Evolutionary conservation across 2,797 vertebrate genomes (phyloP).

Genomic region (Coranthus polyacanthus): DNA sequence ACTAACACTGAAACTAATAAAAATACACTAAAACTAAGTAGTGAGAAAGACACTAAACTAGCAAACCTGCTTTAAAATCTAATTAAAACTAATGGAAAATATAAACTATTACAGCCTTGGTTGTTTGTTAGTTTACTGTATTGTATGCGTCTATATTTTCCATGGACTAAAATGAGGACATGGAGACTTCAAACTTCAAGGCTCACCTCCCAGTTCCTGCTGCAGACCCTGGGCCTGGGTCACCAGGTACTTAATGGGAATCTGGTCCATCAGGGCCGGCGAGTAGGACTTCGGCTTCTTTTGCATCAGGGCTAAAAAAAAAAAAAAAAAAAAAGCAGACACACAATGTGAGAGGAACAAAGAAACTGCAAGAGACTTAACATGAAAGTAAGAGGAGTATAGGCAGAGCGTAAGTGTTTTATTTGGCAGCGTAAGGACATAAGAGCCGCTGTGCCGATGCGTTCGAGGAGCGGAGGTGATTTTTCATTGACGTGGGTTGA

Average conservation of each 20-base stretch:
- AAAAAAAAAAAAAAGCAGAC: neutral
- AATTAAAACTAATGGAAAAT: too few relatives aligned
- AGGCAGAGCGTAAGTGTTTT: conserved; percentile 45
- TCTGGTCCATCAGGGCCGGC: conserved; percentile 97
- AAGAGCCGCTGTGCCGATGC: conserved; percentile 49
- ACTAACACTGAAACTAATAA: too few relatives aligned
- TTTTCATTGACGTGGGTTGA: conserved; percentile 81
- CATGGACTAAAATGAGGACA: too few relatives aligned
- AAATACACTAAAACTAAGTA: too few relatives aligned
- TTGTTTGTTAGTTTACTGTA: too few relatives aligned
- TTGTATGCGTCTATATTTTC: too few relatives aligned
- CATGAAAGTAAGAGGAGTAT: conserved; percentile 46
- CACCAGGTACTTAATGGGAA: conserved; percentile 98
- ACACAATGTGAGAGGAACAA: conserved; percentile 13
- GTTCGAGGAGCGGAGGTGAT: conserved; percentile 69
- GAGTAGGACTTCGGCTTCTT: conserved; percentile 98
- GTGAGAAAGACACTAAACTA: too few relatives aligned
- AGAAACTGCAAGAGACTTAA: conserved; percentile 27
- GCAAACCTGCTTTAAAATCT: too few relatives aligned
- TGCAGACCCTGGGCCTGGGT: conserved; percentile 96
- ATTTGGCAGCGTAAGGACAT: conserved; percentile 54
- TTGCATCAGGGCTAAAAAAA: conserved; percentile 91
- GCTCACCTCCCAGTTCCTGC: conserved; percentile 95
- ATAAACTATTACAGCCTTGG: too few relatives aligned
- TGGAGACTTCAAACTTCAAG: too few relatives aligned